Base-by-base conservation (phyloP, 2,113 vertebrate species). In the Tragulus kanchil region DNA sequence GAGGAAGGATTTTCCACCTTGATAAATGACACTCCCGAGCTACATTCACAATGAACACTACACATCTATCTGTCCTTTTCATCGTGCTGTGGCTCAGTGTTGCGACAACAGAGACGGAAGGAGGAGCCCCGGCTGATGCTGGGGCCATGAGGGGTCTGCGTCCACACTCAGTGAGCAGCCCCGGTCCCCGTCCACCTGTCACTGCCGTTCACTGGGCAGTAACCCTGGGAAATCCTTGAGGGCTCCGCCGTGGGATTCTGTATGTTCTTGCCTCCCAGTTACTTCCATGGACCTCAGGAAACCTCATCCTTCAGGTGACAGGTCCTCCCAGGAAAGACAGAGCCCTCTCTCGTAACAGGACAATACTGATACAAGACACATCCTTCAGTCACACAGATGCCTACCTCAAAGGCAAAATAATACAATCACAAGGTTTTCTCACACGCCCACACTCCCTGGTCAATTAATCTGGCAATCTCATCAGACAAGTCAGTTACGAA, bases 61-160 rank as follows among this genome's bases (percentile, higher is more conserved):
- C 2, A 0, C 3, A 2, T 15, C 12, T 73, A 36, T 36, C 36
- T 36, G 67, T 62, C 21, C 52, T 50, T 45, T 31, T 16, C 4
- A 21, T 48, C 0, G 0, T 1, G 6, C 50, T 2, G 8, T 28
- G 78, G 16, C 12, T n/a, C 15, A 25, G 8, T 0, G 13, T 9
- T 13, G 12, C 0, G 26, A n/a, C 62, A 31, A 3, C 17, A 28
- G 45, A 25, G 58, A 5, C 48, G 54, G 25, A 15, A 1, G 7
- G 17, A 2, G 69, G 26, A 1, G 21, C 0, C 7, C 12, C 6
- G 36, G 67, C 36, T 16, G 75, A 16, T 0, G 25, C 61, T 1
- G 65, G 61, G 8, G 19, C 7, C 31, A 0, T 1, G 19, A 23
- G 31, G 14, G 1, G 1, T 1, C 52, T 2, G 6, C 3, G 77